Evolutionary conservation across 2,888 invertebrate genomes (phyloP).

Genomic region (Autographa gamma): DNA sequence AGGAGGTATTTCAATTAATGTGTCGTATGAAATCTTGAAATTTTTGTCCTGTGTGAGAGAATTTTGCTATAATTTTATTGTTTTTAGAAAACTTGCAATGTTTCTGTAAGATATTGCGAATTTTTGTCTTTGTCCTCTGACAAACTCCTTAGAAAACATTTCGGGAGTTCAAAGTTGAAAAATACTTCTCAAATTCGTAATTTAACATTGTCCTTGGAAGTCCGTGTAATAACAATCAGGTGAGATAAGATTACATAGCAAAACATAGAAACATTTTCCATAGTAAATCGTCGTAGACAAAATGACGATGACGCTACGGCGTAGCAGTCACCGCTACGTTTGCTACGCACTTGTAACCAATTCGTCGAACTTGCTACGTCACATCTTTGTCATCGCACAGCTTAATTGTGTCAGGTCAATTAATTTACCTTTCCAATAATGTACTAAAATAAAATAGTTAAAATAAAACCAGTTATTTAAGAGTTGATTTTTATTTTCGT

Average conservation of each 20-base stretch:
- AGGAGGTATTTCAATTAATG: slow-evolving; percentile 47
- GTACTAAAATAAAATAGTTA: too few species aligned
- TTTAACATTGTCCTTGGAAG: too few species aligned
- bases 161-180: too few species aligned
- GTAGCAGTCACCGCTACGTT: not conserved
- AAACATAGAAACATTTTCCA: too few species aligned
- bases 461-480: too few species aligned
- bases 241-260: too few species aligned
- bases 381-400: not conserved
- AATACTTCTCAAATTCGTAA: too few species aligned
- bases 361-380: not conserved
- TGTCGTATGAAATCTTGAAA: not conserved
- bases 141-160: too few species aligned
- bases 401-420: too few species aligned
- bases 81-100: not conserved
- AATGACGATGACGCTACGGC: slow-evolving; percentile 5
- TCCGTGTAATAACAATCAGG: too few species aligned
- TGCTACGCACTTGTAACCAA: slow-evolving; percentile 1
- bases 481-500: slow-evolving; percentile 24
- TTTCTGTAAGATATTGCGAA: not conserved
- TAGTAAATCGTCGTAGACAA: not conserved
- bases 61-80: not conserved
- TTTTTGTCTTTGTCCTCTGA: too few species aligned
- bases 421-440: too few species aligned
- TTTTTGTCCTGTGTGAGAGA: slow-evolving; percentile 15